Percentiles rank a stretch among this genome's conserved stretches.
Evolutionary conservation across 2,113 vertebrate genomes (phyloP).

Genomic region (Tragelaphus strepsiceros): DNA sequence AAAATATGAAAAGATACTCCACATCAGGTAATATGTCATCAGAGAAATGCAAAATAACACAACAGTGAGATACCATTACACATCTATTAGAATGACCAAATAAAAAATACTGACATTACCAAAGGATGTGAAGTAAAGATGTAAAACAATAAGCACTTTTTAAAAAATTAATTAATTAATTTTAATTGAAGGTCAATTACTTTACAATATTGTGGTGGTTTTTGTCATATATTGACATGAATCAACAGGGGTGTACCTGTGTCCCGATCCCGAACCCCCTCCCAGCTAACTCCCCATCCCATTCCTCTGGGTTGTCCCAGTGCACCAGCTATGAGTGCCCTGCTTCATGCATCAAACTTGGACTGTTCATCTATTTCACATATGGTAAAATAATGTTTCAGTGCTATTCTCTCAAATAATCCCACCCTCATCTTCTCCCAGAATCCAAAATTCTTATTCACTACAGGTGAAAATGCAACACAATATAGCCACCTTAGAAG

Average conservation of each 20-base stretch:
- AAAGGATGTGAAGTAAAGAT: not conserved
- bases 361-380: not conserved
- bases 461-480: not conserved
- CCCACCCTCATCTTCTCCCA: not conserved
- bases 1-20: not conserved
- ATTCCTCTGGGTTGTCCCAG: not conserved
- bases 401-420: not conserved
- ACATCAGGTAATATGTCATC: not conserved
- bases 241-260: rapidly evolving
- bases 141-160: not conserved
- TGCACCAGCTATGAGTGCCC: not conserved
- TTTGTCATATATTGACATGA: not conserved
- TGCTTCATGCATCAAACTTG: not conserved
- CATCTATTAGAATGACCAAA: not conserved
- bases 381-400: not conserved
- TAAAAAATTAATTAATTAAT: not conserved
- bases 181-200: not conserved
- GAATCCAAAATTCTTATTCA: not conserved
- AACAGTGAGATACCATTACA: not conserved
- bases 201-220: not conserved
- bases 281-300: not conserved
- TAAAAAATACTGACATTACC: not conserved
- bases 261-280: not conserved
- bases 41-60: not conserved
- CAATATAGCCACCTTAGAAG: not conserved